These are phyloP conservation scores for Tor tambroides DNA, from an alignment of 2,113 vertebrate species.

Conservation along the genomic window DNA sequence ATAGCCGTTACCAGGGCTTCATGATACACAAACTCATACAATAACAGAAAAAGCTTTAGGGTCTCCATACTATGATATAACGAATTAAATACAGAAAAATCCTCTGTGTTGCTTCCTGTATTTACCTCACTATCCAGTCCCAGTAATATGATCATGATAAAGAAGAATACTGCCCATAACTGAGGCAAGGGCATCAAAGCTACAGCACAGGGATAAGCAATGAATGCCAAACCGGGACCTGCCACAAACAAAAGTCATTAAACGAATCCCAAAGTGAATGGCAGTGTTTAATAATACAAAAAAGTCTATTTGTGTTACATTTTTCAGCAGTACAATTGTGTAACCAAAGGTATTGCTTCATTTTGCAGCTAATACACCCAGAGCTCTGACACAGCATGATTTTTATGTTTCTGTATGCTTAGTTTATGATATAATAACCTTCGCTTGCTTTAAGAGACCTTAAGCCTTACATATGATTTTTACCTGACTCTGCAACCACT, in stretches of 20 bases:
- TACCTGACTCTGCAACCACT: conserved; percentile 88
- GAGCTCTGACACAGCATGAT: not conserved
- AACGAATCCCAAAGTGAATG: not conserved
- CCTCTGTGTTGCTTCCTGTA: not conserved
- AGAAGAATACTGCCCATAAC: conserved; percentile 79
- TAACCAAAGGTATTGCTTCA: not conserved
- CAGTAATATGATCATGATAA: conserved; percentile 79
- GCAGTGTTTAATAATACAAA: not conserved
- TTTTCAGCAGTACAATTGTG: not conserved
- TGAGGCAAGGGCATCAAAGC: conserved; percentile 79
- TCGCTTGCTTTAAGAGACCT: not conserved
- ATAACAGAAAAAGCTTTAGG: conserved; percentile 2
- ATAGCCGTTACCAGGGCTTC: conserved; percentile 77
- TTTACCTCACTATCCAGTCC: conserved; percentile 79
- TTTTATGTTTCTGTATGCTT: not conserved
- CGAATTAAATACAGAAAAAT: not conserved
- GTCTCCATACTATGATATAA: not conserved
- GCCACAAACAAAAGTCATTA: conserved; percentile 26
- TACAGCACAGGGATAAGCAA: conserved; percentile 78
- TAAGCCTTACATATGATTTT: not conserved
- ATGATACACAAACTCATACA: conserved; percentile 73
- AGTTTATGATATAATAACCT: not conserved
- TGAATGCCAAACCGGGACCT: conserved; percentile 81
- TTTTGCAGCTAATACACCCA: not conserved
- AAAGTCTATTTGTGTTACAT: not conserved